Percentiles rank a stretch among this genome's conserved stretches.
phyloP scores from a whole-genome alignment of 2,888 invertebrate genomes.

The Acanthosoma haemorrhoidale region DNA sequence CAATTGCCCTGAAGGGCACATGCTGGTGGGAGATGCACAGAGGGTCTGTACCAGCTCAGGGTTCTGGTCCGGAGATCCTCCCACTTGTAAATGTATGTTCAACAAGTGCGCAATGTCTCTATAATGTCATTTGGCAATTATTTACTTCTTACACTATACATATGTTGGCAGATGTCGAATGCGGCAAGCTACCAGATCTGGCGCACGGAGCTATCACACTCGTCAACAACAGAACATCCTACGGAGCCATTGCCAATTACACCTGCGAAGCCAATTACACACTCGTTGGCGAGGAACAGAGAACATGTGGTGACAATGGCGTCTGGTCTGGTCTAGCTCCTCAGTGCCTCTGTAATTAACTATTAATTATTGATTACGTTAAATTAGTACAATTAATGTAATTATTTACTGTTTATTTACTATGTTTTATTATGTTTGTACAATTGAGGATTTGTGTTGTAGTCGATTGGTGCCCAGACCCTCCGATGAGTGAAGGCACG shows the following conservation, averaged over 20 bases:
- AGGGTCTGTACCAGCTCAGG: constrained; percentile 69
- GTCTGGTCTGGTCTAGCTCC: constrained; percentile 74
- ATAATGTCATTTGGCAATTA: neutral
- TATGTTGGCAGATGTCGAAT: constrained; percentile 67
- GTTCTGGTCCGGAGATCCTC: constrained; percentile 76
- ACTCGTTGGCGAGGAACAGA: constrained; percentile 63
- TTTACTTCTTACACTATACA: neutral
- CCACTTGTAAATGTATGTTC: constrained; percentile 77
- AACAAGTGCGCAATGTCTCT: neutral
- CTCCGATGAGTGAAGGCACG: constrained; percentile 71
- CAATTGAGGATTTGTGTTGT: constrained; percentile 24
- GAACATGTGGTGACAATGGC: constrained; percentile 68
- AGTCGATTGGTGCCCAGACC: constrained; percentile 81
- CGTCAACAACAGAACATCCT: constrained; percentile 66
- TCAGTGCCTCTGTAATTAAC: constrained; percentile 61
- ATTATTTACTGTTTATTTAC: neutral
- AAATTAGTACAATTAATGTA: neutral
- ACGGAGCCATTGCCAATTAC: constrained; percentile 70
- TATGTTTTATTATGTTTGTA: neutral
- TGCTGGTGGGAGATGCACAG: constrained; percentile 63
- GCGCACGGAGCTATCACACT: constrained; percentile 67
- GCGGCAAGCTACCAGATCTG: constrained; percentile 62
- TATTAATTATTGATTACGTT: neutral
- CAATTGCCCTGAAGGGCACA: constrained; percentile 74
- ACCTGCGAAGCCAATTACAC: constrained; percentile 81